Conservation (phyloP, 2,113 vertebrate genomes). For the Zapornia atra region DNA sequence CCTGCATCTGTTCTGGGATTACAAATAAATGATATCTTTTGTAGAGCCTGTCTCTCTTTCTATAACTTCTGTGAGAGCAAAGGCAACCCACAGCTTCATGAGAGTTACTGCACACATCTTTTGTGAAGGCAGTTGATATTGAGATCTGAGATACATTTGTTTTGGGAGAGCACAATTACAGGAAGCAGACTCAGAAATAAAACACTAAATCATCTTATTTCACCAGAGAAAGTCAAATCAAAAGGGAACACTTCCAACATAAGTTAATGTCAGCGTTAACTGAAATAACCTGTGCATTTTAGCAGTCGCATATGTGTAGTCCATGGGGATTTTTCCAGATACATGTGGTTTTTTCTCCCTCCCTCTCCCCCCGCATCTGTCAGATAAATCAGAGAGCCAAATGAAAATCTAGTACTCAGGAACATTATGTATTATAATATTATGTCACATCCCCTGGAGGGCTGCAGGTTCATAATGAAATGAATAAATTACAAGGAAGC, state of each 20-base stretch:
- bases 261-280: background rate
- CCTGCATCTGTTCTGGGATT: background rate
- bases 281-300: constrained; percentile 34
- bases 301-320: background rate
- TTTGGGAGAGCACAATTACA: background rate
- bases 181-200: background rate
- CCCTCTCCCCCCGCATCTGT: background rate
- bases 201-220: background rate
- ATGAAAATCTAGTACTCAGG: constrained; percentile 10
- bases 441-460: constrained; percentile 19
- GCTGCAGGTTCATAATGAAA: constrained; percentile 47
- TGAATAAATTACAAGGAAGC: constrained; percentile 55
- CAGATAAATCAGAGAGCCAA: constrained; percentile 14
- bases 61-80: background rate
- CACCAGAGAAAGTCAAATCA: background rate
- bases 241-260: background rate
- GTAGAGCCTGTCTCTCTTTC: background rate
- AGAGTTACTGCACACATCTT: background rate
- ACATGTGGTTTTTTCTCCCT: background rate
- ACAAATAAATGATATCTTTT: background rate
- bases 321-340: background rate
- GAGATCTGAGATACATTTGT: background rate
- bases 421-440: constrained; percentile 11
- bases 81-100: background rate
- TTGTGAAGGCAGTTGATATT: background rate